phyloP scores from a whole-genome alignment of 1,140 invertebrate genomes.

The Himalopsyche phryganea region DNA sequence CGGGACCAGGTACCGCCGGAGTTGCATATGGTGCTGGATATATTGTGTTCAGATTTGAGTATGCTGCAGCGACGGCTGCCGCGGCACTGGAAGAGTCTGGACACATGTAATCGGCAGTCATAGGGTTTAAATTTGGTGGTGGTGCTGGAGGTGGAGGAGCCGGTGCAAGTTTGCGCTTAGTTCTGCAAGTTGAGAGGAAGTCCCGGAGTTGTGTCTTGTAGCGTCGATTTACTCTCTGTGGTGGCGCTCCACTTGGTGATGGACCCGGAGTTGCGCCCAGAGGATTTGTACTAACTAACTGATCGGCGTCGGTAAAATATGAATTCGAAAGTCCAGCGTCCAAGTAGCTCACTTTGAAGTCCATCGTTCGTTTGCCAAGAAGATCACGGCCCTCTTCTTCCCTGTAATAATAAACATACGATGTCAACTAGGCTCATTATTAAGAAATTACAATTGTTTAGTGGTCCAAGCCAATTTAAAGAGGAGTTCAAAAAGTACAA shows the following conservation, averaged over 20 bases:
- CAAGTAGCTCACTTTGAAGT: conserved; percentile 97
- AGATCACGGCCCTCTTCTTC: conserved; percentile 97
- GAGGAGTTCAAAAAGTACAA: too few relatives aligned
- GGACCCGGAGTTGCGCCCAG: conserved; percentile 32
- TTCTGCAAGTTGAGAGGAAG: conserved; percentile 86
- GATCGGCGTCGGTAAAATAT: conserved; percentile 83
- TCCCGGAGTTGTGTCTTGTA: conserved; percentile 92
- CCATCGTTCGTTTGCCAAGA: conserved; percentile 94
- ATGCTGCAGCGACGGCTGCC: conserved; percentile 70
- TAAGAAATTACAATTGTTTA: too few relatives aligned
- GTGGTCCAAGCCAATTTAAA: too few relatives aligned
- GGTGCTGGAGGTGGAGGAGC: conserved; percentile 44
- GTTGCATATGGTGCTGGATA: conserved; percentile 64
- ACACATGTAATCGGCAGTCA: conserved; percentile 48
- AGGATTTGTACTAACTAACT: conserved; percentile 60
- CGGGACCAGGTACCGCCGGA: conserved; percentile 53
- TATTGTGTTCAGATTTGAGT: conserved; percentile 78
- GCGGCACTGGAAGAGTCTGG: conserved; percentile 62
- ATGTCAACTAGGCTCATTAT: too few relatives aligned
- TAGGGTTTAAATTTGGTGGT: conserved; percentile 42
- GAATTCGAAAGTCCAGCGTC: conserved; percentile 87
- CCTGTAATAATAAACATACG: conserved; percentile 58
- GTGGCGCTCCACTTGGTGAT: conserved; percentile 55
- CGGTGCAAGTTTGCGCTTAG: conserved; percentile 76
- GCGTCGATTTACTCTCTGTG: conserved; percentile 75